phyloP scores from a whole-genome alignment of 2,113 vertebrate genomes.

The Caracal caracal region DNA sequence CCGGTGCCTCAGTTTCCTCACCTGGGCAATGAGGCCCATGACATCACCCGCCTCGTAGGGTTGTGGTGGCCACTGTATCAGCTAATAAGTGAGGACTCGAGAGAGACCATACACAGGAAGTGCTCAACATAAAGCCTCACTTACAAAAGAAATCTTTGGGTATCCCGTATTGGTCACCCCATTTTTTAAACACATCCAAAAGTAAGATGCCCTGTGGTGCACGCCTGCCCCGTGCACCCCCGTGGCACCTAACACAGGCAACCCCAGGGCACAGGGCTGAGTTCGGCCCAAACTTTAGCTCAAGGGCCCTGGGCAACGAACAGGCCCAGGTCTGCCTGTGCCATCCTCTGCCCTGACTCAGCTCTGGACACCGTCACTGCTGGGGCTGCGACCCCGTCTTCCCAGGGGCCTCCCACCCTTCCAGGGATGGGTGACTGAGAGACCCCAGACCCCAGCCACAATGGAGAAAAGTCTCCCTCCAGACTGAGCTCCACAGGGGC shows the following conservation, averaged over 20 bases:
- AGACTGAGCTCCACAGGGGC: background rate
- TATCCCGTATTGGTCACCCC: no score
- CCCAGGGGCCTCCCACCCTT: background rate
- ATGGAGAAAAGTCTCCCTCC: background rate
- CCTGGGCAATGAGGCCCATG: no score
- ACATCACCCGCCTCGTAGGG: fast-evolving
- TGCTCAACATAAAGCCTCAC: background rate
- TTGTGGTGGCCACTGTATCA: fast-evolving
- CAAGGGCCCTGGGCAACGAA: background rate
- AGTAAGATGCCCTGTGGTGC: background rate
- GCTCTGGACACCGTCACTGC: fast-evolving
- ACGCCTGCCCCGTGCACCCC: fast-evolving
- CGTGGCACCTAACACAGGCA: fast-evolving
- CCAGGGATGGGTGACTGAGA: fast-evolving
- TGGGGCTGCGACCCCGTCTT: fast-evolving
- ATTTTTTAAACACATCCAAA: background rate
- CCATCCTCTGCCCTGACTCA: fast-evolving
- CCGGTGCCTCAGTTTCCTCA: background rate
- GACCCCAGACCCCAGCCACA: background rate
- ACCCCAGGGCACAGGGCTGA: fast-evolving
- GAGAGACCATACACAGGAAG: background rate
- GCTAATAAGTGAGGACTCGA: background rate
- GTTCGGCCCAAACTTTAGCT: background rate
- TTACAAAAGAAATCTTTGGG: background rate
- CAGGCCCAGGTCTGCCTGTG: no score